Evolutionary conservation across 2,797 vertebrate genomes (phyloP).

Genomic region (Gymnothorax javanicus): DNA sequence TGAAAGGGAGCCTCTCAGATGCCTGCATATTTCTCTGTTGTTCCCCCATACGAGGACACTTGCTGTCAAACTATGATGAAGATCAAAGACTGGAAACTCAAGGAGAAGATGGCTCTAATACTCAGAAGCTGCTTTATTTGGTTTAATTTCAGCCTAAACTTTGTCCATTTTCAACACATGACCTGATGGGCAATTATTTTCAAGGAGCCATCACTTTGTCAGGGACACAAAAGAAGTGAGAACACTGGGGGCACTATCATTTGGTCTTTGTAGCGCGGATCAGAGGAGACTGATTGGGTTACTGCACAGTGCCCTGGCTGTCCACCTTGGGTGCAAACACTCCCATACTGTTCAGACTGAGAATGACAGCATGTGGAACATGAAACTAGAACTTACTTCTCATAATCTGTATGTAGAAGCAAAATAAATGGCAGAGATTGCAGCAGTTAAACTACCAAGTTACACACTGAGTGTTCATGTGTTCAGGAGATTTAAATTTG

Average conservation of each 20-base stretch:
- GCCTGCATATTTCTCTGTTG: neutral
- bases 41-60: neutral
- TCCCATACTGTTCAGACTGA: neutral
- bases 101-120: neutral
- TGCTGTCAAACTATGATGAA: neutral
- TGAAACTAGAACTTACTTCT: neutral
- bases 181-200: slow-evolving; percentile 8
- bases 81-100: slow-evolving; percentile 28
- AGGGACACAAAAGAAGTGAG: slow-evolving; percentile 11
- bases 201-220: slow-evolving; percentile 17
- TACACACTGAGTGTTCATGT: neutral
- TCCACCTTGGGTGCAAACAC: neutral
- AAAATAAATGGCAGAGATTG: neutral
- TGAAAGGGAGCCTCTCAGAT: neutral
- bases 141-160: slow-evolving; percentile 20
- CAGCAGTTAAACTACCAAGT: neutral
- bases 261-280: neutral
- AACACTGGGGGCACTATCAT: neutral
- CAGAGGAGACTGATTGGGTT: neutral
- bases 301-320: neutral
- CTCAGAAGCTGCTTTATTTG: neutral
- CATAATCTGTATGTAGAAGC: neutral
- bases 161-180: neutral
- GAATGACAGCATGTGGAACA: neutral
- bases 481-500: neutral